Evolutionary conservation across 1,140 invertebrate genomes (phyloP).

Genomic region (Neocloeon triangulifer): DNA sequence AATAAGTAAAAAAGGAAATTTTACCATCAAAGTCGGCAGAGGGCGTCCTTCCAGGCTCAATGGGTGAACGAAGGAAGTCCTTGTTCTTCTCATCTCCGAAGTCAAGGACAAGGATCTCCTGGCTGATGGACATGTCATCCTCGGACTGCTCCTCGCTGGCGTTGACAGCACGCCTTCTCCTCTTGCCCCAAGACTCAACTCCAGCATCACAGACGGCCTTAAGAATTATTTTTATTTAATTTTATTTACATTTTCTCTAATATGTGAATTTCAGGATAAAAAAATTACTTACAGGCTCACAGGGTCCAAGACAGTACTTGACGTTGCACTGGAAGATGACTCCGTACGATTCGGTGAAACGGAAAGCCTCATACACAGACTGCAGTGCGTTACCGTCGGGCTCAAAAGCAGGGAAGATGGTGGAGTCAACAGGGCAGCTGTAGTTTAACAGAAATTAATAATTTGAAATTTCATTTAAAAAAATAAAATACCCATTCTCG

Average conservation of each 20-base stretch:
- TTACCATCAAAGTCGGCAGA: conserved; percentile 53
- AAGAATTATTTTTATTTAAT: conserved; percentile 11
- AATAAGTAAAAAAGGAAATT: too few relatives aligned
- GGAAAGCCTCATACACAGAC: conserved; percentile 80
- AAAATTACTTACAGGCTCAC: conserved; percentile 53
- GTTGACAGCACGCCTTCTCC: conserved; percentile 34
- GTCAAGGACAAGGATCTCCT: conserved; percentile 79
- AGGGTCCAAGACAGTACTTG: conserved; percentile 85
- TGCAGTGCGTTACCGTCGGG: conserved; percentile 73
- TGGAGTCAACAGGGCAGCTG: conserved; percentile 77
- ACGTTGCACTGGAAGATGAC: conserved; percentile 96
- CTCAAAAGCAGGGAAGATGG: conserved; percentile 76
- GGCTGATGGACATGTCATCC: conserved; percentile 78
- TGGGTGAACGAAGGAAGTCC: conserved; percentile 30
- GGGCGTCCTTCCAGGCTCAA: conserved; percentile 28
- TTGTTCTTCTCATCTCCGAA: conserved; percentile 71
- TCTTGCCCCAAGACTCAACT: conserved; percentile 72
- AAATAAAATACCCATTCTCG: conserved; percentile 52
- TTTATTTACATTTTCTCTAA: not conserved
- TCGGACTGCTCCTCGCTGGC: conserved; percentile 30
- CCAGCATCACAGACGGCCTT: conserved; percentile 74
- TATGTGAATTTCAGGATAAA: not conserved
- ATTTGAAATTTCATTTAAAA: not conserved
- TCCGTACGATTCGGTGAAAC: conserved; percentile 87
- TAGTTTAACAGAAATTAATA: conserved; percentile 7